Evolutionary conservation across 2,797 vertebrate species (phyloP).

Genomic region (Pipistrellus pygmaeus): DNA sequence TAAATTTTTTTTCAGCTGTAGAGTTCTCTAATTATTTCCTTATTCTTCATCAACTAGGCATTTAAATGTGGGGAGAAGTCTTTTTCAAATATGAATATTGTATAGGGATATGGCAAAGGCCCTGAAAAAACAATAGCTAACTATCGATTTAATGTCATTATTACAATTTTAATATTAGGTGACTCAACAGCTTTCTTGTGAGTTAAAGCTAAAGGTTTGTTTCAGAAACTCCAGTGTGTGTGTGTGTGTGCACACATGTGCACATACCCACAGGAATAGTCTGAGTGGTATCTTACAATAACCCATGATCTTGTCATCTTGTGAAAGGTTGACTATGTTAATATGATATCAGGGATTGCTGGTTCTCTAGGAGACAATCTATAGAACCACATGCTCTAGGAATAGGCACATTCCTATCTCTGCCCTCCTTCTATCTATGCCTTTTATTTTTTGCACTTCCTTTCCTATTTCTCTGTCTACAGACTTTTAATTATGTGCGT

Average conservation of each 20-base stretch:
- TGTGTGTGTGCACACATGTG: neutral
- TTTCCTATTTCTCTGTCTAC: neutral
- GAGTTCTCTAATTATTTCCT: neutral
- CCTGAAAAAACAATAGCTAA: neutral
- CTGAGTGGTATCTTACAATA: neutral
- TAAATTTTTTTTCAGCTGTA: neutral
- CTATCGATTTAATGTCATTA: neutral
- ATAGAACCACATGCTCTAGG: neutral
- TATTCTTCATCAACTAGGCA: neutral
- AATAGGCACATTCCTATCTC: neutral
- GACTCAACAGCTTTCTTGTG: constrained; percentile 3
- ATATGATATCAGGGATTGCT: neutral
- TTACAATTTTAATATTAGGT: constrained; percentile 6
- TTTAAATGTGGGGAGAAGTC: neutral
- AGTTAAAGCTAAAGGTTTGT: constrained; percentile 10
- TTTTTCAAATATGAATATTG: neutral
- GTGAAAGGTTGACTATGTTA: neutral
- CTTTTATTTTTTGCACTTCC: neutral
- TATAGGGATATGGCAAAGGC: neutral
- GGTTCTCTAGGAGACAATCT: neutral
- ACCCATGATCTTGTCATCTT: neutral
- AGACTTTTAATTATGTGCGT: neutral
- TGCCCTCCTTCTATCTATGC: neutral
- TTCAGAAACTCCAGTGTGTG: neutral
- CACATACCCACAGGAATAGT: too few relatives aligned